Evolutionary conservation across 2,888 invertebrate genomes (phyloP).

Genomic region (Leptinotarsa tumamoca): DNA sequence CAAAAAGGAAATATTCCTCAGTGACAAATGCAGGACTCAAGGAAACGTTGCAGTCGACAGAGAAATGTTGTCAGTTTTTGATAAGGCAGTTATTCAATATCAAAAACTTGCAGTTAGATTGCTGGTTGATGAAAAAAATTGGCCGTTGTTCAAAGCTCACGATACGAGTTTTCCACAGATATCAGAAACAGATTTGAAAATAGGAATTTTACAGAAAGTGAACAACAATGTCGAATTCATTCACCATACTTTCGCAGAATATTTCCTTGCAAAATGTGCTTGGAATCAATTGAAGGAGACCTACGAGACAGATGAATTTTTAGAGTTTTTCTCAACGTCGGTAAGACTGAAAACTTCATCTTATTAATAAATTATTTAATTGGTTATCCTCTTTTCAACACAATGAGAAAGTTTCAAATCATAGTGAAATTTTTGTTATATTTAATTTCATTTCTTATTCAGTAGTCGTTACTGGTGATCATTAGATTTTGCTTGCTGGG

Average conservation of each 20-base stretch:
- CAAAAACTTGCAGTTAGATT: neutral
- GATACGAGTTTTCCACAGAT: neutral
- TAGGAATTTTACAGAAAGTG: neutral
- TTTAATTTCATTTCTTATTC: too few species aligned
- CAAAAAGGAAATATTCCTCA: too few species aligned
- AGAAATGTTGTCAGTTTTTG: neutral
- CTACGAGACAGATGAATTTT: neutral
- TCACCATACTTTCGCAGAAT: conserved; percentile 2
- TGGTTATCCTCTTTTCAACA: too few species aligned
- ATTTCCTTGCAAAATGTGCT: neutral
- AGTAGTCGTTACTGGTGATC: too few species aligned
- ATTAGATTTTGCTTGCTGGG: too few species aligned
- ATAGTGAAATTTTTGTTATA: too few species aligned
- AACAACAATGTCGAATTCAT: neutral
- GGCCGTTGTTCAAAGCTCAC: neutral
- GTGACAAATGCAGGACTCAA: neutral
- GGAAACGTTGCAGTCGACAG: neutral
- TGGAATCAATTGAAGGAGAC: neutral
- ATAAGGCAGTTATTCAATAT: neutral
- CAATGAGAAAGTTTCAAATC: too few species aligned
- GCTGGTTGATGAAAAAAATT: neutral
- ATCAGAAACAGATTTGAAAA: neutral
- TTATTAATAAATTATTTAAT: too few species aligned
- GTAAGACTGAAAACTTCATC: too few species aligned
- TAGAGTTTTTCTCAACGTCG: too few species aligned